phyloP scores from a whole-genome alignment of 2,797 vertebrate species.

The Podargus strigoides region DNA sequence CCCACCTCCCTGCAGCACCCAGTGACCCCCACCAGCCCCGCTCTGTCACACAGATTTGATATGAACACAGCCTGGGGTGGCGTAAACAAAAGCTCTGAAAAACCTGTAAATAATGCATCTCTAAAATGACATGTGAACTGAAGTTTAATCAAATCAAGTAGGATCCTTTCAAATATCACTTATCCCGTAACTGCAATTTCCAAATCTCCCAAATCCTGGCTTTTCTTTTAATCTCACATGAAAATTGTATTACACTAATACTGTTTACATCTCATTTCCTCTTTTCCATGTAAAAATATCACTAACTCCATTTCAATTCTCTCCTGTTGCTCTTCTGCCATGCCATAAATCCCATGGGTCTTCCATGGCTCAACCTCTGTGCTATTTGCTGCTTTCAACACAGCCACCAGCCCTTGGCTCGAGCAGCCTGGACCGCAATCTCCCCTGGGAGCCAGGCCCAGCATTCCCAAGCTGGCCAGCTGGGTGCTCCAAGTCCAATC shows the following conservation, averaged over 20 bases:
- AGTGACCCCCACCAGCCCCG: rapidly evolving
- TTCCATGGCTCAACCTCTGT: background rate
- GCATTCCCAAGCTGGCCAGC: background rate
- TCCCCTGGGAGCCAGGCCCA: background rate
- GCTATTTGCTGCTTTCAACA: background rate
- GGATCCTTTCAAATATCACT: conserved; percentile 69
- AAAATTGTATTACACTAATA: conserved; percentile 72
- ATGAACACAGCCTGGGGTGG: background rate
- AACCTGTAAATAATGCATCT: conserved; percentile 55
- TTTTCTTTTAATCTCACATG: conserved; percentile 71
- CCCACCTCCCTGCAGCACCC: background rate
- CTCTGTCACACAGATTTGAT: background rate
- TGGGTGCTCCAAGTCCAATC: background rate
- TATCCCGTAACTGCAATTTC: conserved; percentile 70
- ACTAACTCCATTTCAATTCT: conserved; percentile 8
- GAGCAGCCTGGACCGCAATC: background rate
- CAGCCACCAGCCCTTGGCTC: background rate
- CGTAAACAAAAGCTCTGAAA: conserved; percentile 5
- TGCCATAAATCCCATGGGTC: background rate
- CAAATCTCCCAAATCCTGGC: conserved; percentile 72
- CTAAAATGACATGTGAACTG: conserved; percentile 66
- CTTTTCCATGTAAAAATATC: conserved; percentile 44
- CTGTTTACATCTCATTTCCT: conserved; percentile 64
- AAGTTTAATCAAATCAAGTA: conserved; percentile 72
- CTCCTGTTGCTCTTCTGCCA: background rate